Evolutionary conservation across 2,797 vertebrate species (phyloP), one percentile per base, ranked within the genome.

Genomic region (Nyctibius grandis): DNA sequence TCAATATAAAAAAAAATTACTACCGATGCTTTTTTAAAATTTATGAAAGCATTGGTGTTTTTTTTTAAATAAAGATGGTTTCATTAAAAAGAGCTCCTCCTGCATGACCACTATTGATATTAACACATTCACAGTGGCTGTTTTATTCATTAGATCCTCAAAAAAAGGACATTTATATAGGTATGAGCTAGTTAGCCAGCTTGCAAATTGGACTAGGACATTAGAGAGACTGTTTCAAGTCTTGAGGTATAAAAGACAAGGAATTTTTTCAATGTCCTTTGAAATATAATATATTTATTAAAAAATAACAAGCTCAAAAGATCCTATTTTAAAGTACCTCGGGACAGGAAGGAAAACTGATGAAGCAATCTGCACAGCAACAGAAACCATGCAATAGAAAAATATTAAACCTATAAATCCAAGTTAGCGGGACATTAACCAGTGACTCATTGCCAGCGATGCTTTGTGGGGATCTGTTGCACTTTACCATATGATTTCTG

Each of bases 361-460:
- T 89, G 70, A 47, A 85, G 65, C 69, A 77, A 79, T 87, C 65
- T 65, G 45, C 61, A 61, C 85, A 25, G 48, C 73, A 64, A 88
- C 23, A 86, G 77, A 60, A 90, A 57, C 12, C 5, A 51, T 9
- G 16, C 76, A 74, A 79, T 60, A 83, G 61, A 47, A 86, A 77
- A 86, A 79, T 95, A 96, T 96, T 91, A 96, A 95, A 89, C 54
- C 88, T 51, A 93, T 94, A 96, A 96, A 96, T 96, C 93, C 42
- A 8, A 48, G 86, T 87, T 94, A 96, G 77, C 36, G 16, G 74
- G 29, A 48, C 69, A 81, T 89, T 94, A 95, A 87, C 54, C 85
- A 70, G 63, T 81, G 83, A 91, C 29, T 82, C 60, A 59, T 34
- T 57, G 83, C 51, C 80, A 79, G 80, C 1, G 0, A 63, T 31